Evolutionary conservation across 2,113 vertebrate genomes (phyloP).

Genomic region (Sigmodon hispidus): DNA sequence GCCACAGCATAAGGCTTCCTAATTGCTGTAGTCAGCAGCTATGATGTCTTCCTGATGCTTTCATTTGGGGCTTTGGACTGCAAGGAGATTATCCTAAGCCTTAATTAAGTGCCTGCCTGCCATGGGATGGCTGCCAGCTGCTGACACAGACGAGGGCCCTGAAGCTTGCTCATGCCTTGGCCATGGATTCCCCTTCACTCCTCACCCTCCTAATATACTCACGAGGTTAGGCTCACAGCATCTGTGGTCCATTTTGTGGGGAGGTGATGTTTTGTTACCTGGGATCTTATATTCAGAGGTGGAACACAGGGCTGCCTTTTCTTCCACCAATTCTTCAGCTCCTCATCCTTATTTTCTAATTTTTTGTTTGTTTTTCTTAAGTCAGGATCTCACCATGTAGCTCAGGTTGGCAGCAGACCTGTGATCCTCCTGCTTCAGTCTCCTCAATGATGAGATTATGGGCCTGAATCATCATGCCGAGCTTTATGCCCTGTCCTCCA

Average conservation of each 20-base stretch:
- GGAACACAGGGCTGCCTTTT: neutral
- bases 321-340: neutral
- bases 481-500: neutral
- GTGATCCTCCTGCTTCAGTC: neutral
- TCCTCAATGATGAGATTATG: neutral
- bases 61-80: constrained; percentile 61
- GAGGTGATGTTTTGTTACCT: neutral
- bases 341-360: neutral
- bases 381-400: neutral
- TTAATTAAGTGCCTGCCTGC: constrained; percentile 62
- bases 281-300: neutral
- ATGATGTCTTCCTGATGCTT: constrained; percentile 45
- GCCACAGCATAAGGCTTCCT: constrained; percentile 22
- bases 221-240: constrained; percentile 7
- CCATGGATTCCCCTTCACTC: neutral
- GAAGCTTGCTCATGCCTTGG: neutral
- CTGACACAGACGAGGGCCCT: constrained; percentile 44
- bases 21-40: constrained; percentile 60
- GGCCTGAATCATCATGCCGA: neutral
- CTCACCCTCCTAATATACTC: constrained; percentile 2
- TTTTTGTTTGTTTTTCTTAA: neutral
- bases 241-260: neutral
- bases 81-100: constrained; percentile 56
- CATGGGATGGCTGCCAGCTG: constrained; percentile 40
- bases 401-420: neutral